phyloP scores from a whole-genome alignment of 2,888 invertebrate genomes.

The Amphipyra tragopoginis region DNA sequence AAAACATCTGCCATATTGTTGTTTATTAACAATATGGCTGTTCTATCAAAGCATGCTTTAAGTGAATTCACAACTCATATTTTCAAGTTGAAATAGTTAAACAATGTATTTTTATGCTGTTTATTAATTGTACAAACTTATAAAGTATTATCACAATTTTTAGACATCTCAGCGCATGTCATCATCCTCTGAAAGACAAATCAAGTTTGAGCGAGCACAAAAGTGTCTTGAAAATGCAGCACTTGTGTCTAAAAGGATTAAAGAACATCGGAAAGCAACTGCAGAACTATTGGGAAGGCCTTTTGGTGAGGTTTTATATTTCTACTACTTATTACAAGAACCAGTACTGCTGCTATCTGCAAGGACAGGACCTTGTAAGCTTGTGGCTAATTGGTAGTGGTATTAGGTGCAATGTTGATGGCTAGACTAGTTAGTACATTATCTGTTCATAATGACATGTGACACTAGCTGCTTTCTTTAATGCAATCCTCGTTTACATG shows the following conservation, averaged over 20 bases:
- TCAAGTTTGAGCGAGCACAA: slow-evolving; percentile 85
- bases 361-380: too few species aligned
- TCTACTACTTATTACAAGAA: neutral
- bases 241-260: slow-evolving; percentile 85
- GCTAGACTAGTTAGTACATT: too few species aligned
- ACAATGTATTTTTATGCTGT: too few species aligned
- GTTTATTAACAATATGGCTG: neutral
- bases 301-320: slow-evolving; percentile 72
- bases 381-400: too few species aligned
- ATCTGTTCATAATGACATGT: too few species aligned
- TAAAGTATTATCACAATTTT: slow-evolving; percentile 15
- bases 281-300: slow-evolving; percentile 84
- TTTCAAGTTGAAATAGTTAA: neutral
- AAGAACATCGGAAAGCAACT: slow-evolving; percentile 86
- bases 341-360: too few species aligned
- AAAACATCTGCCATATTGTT: slow-evolving; percentile 29
- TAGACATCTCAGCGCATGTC: slow-evolving; percentile 72
- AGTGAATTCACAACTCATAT: slow-evolving; percentile 10
- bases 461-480: too few species aligned
- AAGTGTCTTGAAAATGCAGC: slow-evolving; percentile 88
- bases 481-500: too few species aligned
- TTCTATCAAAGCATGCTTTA: neutral
- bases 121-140: too few species aligned
- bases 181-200: slow-evolving; percentile 82
- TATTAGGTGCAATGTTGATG: too few species aligned